Evolutionary conservation across 2,113 vertebrate genomes (phyloP), one percentile per base, ranked within the genome.

Genomic region (Phaetusa simplex): DNA sequence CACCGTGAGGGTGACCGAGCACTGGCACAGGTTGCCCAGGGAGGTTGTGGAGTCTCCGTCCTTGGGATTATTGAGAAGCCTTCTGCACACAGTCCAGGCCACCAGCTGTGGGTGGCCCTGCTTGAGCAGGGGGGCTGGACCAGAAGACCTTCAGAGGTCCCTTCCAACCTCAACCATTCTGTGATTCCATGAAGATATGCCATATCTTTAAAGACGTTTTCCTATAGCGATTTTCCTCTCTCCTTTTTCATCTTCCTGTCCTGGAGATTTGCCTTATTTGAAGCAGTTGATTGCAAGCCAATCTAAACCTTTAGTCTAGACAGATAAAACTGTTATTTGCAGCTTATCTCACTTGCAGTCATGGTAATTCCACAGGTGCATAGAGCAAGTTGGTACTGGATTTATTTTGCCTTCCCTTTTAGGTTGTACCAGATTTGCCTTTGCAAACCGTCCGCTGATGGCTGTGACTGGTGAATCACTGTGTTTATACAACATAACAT

Each of bases 291-390:
- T 55, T 77, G 52, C 74, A 64, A 90, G 93, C 89, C 89, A 94
- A 72, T 93, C 93, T 89, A 94, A 96, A 95, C 71, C 67, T 95
- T 90, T 88, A 94, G 87, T 93, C 87, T 97, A 95, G 96, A 96
- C 93, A 94, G 94, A 95, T 96, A 96, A 91, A 96, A 85, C 53
- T 88, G 36, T 62, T 96, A 81, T 10, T 97, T 95, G 74, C 78
- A 73, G 84, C 82, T 94, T 96, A 97, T 93, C 89, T 94, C 69
- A 27, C 76, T 78, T 73, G 59, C 66, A 91, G 72, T 91, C 73
- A 9, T 42, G 59, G 86, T 53, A 84, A 8, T 95, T 88, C 94
- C 82, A 67, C 95, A 97, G 97, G 93, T 96, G 89, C 87, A 73
- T 14, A 58, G 62, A 91, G 45, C 84, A 85, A 88, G 93, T 90